These are phyloP conservation scores for Apoderus coryli DNA, from an alignment of 2,888 invertebrate genomes.

Conservation along the genomic window DNA sequence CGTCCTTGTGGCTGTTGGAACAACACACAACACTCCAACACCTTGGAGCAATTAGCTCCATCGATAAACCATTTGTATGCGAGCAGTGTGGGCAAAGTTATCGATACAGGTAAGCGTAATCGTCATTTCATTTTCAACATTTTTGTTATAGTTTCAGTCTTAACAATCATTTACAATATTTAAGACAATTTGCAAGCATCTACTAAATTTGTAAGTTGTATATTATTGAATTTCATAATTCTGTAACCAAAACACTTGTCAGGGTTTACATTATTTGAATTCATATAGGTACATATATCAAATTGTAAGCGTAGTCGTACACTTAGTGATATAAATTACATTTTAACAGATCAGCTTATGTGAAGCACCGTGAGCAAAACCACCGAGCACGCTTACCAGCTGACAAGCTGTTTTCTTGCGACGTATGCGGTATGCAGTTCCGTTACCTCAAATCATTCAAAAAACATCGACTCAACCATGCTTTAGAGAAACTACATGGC, in stretches of 20 bases:
- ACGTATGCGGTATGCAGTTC: conserved; percentile 86
- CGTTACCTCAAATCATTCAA: conserved; percentile 79
- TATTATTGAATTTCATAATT: no score
- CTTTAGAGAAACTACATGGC: conserved; percentile 67
- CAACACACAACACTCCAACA: conserved; percentile 77
- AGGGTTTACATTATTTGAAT: no score
- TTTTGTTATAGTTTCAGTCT: no score
- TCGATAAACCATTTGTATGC: conserved; percentile 78
- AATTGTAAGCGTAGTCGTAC: no score
- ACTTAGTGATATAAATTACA: no score
- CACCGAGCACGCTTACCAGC: conserved; percentile 76
- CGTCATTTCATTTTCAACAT: no score
- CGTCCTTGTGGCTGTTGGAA: conserved; percentile 75
- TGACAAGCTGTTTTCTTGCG: conserved; percentile 80
- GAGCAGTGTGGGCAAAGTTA: conserved; percentile 86
- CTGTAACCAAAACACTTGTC: no score
- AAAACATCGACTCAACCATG: conserved; percentile 78
- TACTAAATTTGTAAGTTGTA: no score
- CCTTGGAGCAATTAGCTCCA: conserved; percentile 36
- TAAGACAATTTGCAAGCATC: no score
- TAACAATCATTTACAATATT: no score
- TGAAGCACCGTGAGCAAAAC: conserved; percentile 77
- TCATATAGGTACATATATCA: no score
- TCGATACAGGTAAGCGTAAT: conserved; percentile 69
- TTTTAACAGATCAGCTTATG: conserved; percentile 55